phyloP scores from a whole-genome alignment of 2,113 vertebrate species.

The Zapornia atra region DNA sequence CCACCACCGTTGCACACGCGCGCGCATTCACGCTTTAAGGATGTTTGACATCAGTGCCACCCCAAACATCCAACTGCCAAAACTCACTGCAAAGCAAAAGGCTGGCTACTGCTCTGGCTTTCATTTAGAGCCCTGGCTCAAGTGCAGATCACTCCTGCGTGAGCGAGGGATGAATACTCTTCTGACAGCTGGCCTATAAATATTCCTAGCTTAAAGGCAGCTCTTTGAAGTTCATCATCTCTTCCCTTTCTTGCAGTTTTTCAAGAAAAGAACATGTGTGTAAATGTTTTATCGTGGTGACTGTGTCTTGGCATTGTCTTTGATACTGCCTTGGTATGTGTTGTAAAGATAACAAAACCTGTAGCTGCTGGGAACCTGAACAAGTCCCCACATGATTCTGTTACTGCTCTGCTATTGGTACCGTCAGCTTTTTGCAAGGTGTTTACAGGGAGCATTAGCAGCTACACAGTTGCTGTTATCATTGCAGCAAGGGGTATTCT shows the following conservation, averaged over 20 bases:
- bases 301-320: background rate
- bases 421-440: background rate
- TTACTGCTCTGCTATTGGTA: background rate
- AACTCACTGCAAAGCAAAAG: background rate
- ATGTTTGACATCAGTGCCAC: background rate
- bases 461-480: background rate
- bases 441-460: background rate
- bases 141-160: background rate
- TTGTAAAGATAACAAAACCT: background rate
- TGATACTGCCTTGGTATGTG: background rate
- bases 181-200: background rate
- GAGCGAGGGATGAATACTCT: background rate
- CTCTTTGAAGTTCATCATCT: background rate
- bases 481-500: background rate
- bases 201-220: background rate
- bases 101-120: background rate
- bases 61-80: background rate
- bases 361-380: background rate
- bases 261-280: background rate
- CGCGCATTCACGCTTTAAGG: too few species aligned
- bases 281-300: background rate
- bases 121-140: background rate
- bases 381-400: background rate
- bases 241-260: background rate
- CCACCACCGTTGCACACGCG: rapidly evolving